Evolutionary conservation across 1,140 invertebrate species (phyloP).

Genomic region (Ridgeia piscesae): DNA sequence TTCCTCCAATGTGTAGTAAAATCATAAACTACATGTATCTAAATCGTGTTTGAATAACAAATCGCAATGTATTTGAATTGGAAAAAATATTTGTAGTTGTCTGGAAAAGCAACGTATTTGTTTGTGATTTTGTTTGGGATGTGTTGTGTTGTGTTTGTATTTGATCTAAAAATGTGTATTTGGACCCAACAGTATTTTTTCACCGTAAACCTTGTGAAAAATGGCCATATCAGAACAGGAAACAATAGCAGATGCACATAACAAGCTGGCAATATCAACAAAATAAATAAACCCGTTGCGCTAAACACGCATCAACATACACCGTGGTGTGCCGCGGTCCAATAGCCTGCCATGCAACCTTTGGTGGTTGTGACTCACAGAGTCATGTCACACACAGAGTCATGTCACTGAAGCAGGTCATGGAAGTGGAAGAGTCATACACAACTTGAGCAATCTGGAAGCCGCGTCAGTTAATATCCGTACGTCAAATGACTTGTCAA

Average conservation of each 20-base stretch:
- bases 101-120: too few species aligned
- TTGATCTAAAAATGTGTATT: too few species aligned
- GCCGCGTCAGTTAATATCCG: not conserved
- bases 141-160: too few species aligned
- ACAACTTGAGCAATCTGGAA: not conserved
- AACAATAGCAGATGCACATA: not conserved
- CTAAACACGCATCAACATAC: not conserved
- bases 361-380: not conserved
- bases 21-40: too few species aligned
- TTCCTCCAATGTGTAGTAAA: too few species aligned
- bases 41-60: too few species aligned
- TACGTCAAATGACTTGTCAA: not conserved
- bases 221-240: not conserved
- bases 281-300: not conserved
- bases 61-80: too few species aligned
- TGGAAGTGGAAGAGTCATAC: too few species aligned
- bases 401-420: too few species aligned
- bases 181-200: too few species aligned
- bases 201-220: not conserved
- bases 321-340: not conserved
- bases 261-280: not conserved
- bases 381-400: not conserved
- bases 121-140: too few species aligned
- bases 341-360: not conserved
- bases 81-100: too few species aligned